Evolutionary conservation across 2,888 invertebrate genomes (phyloP).

Genomic region (Sabatieria punctata): DNA sequence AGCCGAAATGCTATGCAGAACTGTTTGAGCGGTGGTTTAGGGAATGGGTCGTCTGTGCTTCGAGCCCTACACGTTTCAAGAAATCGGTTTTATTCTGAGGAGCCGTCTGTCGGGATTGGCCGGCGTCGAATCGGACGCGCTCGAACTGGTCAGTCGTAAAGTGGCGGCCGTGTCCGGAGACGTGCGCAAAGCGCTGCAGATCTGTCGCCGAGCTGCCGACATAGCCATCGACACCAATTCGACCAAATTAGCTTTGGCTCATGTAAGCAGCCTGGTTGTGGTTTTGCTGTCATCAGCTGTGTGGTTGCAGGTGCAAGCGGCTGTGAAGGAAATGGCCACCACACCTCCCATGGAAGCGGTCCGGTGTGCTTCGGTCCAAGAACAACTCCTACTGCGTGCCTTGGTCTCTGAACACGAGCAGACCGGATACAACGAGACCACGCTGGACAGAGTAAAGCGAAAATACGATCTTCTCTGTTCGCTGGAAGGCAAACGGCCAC

Average conservation of each 20-base stretch:
- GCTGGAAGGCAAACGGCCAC: no score
- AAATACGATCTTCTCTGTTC: no score
- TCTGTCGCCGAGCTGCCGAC: conserved; percentile 71
- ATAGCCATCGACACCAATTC: conserved; percentile 47
- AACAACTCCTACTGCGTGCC: no score
- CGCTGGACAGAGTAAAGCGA: no score
- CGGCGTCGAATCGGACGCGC: conserved; percentile 67
- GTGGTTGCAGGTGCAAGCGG: no score
- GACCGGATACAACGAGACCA: no score
- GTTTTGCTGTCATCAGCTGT: no score
- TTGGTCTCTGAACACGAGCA: no score
- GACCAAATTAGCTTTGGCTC: no score
- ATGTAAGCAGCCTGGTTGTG: no score
- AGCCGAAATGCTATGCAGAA: no score
- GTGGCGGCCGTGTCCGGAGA: conserved; percentile 51
- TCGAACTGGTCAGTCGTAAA: conserved; percentile 65
- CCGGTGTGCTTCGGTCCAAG: conserved; percentile 13
- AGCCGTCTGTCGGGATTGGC: conserved; percentile 31
- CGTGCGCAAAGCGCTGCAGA: conserved; percentile 74
- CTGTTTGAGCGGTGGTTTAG: no score
- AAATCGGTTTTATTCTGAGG: conserved; percentile 49
- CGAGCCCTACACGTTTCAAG: conserved; percentile 75
- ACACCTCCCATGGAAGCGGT: conserved; percentile 11
- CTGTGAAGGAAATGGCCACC: conserved; percentile 13
- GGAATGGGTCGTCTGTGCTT: conserved; percentile 77